Conservation (phyloP, 1,140 invertebrate species). For the Drosophila ironensis region DNA sequence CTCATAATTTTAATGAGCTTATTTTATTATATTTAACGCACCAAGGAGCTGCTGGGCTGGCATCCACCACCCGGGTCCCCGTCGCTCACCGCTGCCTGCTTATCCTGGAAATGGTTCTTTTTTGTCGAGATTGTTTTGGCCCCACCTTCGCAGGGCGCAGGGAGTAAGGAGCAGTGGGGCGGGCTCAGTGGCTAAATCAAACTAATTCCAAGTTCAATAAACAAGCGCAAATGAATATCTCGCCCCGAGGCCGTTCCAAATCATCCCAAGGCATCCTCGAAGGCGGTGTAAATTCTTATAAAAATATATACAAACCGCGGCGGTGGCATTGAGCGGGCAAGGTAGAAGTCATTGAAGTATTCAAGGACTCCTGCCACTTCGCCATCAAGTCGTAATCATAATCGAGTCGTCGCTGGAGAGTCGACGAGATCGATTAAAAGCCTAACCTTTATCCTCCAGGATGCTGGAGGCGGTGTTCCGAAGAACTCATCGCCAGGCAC, state of each 20-base stretch:
- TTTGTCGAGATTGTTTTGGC: conserved; percentile 10
- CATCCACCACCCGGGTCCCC: not conserved
- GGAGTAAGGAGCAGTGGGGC: not conserved
- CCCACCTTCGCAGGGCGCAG: not conserved
- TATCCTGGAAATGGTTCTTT: conserved; percentile 53
- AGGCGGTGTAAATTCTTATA: conserved; percentile 63
- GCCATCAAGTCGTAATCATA: conserved; percentile 53
- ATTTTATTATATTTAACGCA: conserved; percentile 76
- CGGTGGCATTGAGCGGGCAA: conserved; percentile 12
- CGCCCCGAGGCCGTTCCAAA: conserved; percentile 38
- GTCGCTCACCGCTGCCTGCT: not conserved
- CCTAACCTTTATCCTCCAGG: conserved; percentile 53
- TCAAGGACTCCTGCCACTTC: conserved; percentile 1
- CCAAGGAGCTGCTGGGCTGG: conserved; percentile 12
- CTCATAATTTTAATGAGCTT: conserved; percentile 79
- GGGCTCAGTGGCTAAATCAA: conserved; percentile 56
- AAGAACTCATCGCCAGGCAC: conserved; percentile 40
- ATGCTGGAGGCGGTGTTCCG: conserved; percentile 24
- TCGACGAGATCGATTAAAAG: conserved; percentile 69
- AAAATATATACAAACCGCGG: conserved; percentile 47
- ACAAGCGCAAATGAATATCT: conserved; percentile 53
- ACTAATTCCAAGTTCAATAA: conserved; percentile 81
- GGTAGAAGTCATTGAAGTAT: conserved; percentile 3
- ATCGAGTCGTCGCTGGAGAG: conserved; percentile 45
- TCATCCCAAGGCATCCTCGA: conserved; percentile 48